Evolutionary conservation across 2,888 invertebrate species (phyloP), one percentile per base, ranked within the genome.

Genomic region (Lottia gigantea): DNA sequence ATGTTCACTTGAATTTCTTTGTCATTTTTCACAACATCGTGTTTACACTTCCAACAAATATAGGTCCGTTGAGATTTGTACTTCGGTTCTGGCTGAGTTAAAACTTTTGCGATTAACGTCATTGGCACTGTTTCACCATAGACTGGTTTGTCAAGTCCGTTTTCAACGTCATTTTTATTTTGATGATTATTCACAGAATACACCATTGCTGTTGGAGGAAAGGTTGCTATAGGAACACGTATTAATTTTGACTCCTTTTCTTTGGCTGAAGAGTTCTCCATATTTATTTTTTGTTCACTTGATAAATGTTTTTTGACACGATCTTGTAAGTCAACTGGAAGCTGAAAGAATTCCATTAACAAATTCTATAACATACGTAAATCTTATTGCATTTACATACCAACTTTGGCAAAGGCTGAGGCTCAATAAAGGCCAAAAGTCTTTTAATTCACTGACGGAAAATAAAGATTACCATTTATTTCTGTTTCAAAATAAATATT

Each of bases 321-420:
- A 64, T 95, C 93, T 90, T 97, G 97, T 47, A 96, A 93, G 88
- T 97, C 97, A 55, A 93, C 91, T 69, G 97, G 95, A 85, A 97
- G 91, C 96, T 97, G 90, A 71, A 91, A 90, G 81, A 74, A 47
- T 47, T 62, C 47, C 26, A 23, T 62, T 65, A 31, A 47, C n/a
- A 26, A 14, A 46, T 15, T 40, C 47, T 19, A 14, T 61, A 12
- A 40, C 12, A 8, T 40, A 16, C 16, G 7, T 14, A 31, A 8
- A 40, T 23, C n/a, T 23, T 3, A 16, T n/a, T 45, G 14, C 16
- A 64, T 23, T 31, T 19, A 64, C 40, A 19, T 15, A 64, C 11
- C n/a, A 46, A 7, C 3, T 46, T 12, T 45, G 46, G 11, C 19
- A 46, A 64, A 45, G n/a, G 8, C 8, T 4, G 19, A 16, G 26